These are phyloP conservation scores for Aspidiotus destructor DNA, from an alignment of 2,888 invertebrate species.

Conservation along the genomic window DNA sequence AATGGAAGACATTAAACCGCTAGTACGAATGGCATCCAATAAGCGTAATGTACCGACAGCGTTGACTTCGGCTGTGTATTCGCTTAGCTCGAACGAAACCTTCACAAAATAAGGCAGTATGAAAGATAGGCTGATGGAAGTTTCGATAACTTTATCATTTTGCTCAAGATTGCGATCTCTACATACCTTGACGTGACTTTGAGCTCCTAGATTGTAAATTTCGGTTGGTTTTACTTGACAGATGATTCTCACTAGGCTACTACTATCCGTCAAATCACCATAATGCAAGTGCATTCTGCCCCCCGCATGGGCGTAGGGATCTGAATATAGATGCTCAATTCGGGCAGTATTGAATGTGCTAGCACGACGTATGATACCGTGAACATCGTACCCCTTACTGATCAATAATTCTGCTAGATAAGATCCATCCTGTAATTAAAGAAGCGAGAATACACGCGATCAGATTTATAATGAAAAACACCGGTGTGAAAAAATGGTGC, in stretches of 20 bases:
- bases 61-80: conserved; percentile 98
- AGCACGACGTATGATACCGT: conserved; percentile 88
- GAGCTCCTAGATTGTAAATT: conserved; percentile 96
- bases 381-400: conserved; percentile 85
- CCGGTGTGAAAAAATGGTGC: conserved; percentile 18
- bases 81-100: conserved; percentile 93
- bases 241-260: conserved; percentile 82
- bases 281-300: conserved; percentile 90
- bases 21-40: conserved; percentile 83
- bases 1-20: conserved; percentile 67
- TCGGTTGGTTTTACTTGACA: conserved; percentile 71
- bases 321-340: conserved; percentile 90
- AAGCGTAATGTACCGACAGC: conserved; percentile 86
- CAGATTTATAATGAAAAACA: no score
- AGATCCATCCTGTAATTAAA: conserved; percentile 74
- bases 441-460: no score
- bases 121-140: not conserved
- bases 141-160: not conserved
- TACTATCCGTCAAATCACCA: conserved; percentile 97
- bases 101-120: conserved; percentile 38
- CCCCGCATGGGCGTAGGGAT: conserved; percentile 78
- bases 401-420: conserved; percentile 90
- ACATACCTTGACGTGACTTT: conserved; percentile 92
- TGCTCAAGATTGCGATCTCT: not conserved
- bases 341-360: conserved; percentile 94